These are phyloP conservation scores for Hermaeophaga mercurialis DNA, from an alignment of 2,888 invertebrate species.

Conservation along the genomic window DNA sequence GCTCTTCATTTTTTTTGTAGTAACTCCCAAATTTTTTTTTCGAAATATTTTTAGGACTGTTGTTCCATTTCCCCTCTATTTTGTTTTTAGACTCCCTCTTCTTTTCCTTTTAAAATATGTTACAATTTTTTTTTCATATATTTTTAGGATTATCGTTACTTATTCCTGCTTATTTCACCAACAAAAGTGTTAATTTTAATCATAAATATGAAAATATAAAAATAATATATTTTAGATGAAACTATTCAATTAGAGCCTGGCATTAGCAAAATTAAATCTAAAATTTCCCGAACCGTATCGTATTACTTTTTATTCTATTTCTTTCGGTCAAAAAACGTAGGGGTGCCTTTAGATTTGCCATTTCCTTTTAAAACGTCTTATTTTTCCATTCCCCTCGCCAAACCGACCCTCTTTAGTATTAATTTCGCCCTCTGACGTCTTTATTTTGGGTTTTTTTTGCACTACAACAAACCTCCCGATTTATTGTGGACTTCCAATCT, in stretches of 20 bases:
- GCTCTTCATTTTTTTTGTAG: too few relatives aligned
- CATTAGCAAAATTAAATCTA: conserved; percentile 3
- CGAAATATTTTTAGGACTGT: too few relatives aligned
- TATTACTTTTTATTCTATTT: conserved; percentile 7
- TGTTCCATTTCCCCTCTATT: too few relatives aligned
- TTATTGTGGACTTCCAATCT: not conserved
- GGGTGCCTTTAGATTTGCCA: conserved; percentile 8
- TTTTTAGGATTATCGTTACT: too few relatives aligned
- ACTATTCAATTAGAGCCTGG: not conserved
- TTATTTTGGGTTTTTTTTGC: conserved; percentile 44
- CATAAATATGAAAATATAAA: too few relatives aligned
- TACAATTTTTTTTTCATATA: too few relatives aligned
- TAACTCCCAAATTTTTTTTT: too few relatives aligned
- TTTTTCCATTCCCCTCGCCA: conserved; percentile 27
- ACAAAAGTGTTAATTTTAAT: too few relatives aligned
- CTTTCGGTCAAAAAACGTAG: conserved; percentile 3
- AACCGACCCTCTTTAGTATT: conserved; percentile 48
- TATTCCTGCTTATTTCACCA: too few relatives aligned
- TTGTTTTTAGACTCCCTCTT: too few relatives aligned
- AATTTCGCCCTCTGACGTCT: conserved; percentile 52
- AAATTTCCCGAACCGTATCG: conserved; percentile 6
- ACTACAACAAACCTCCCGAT: conserved; percentile 3
- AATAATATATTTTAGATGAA: not conserved
- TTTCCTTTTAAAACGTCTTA: conserved; percentile 35
- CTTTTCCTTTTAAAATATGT: too few relatives aligned